Conservation (phyloP, 2,888 invertebrate species). For the Agrochola lota region DNA sequence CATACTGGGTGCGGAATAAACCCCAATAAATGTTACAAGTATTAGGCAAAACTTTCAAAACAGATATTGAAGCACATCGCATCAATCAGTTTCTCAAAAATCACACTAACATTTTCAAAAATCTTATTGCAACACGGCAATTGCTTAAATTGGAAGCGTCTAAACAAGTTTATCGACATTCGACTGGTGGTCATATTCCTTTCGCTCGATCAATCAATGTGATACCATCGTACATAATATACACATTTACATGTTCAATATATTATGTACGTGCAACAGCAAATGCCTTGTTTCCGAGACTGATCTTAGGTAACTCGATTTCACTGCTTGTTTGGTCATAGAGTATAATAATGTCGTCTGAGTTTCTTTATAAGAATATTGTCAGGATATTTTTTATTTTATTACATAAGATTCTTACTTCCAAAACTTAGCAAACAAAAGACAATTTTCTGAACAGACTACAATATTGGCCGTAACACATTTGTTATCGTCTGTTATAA, state of each 20-base stretch:
- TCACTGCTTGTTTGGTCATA: slow-evolving; percentile 22
- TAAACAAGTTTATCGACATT: slow-evolving; percentile 40
- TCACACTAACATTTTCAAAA: slow-evolving; percentile 31
- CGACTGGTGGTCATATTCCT: neutral
- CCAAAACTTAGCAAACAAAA: too few species aligned
- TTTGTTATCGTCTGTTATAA: too few species aligned
- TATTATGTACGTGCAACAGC: slow-evolving; percentile 30
- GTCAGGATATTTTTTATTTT: too few species aligned
- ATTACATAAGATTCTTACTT: too few species aligned
- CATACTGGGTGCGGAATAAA: neutral
- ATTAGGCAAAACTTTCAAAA: neutral
- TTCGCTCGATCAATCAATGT: slow-evolving; percentile 58
- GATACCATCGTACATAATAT: slow-evolving; percentile 39
- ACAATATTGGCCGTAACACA: neutral
- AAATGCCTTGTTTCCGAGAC: slow-evolving; percentile 44
- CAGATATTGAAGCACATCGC: neutral
- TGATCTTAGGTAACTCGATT: slow-evolving; percentile 51
- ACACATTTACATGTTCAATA: slow-evolving; percentile 35
- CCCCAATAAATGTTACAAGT: too few species aligned
- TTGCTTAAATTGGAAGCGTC: slow-evolving; percentile 12
- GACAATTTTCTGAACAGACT: neutral
- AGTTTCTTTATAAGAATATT: neutral
- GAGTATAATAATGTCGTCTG: neutral
- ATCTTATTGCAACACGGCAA: slow-evolving; percentile 5
- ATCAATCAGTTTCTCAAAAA: slow-evolving; percentile 3